Evolutionary conservation across 2,113 vertebrate genomes (phyloP).

Genomic region (Vicugna pacos): DNA sequence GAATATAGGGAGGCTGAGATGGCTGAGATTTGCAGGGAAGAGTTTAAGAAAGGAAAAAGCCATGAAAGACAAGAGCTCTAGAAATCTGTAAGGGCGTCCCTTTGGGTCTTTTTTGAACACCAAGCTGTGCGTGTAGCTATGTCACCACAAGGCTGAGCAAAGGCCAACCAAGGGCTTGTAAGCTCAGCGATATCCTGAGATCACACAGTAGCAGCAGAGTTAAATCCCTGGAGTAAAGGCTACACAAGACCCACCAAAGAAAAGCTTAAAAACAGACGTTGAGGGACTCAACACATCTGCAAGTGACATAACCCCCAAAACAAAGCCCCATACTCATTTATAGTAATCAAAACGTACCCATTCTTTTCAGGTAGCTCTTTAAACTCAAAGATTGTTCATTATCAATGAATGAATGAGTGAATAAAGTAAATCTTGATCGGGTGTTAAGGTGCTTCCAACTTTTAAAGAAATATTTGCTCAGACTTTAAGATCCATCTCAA

Average conservation of each 20-base stretch:
- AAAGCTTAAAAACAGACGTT: background rate
- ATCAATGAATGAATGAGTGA: background rate
- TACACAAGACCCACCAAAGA: background rate
- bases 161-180: background rate
- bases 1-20: background rate
- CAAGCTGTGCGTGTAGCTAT: background rate
- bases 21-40: background rate
- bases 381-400: background rate
- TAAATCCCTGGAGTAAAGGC: background rate
- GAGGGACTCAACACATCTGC: background rate
- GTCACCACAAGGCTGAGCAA: background rate
- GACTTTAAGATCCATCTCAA: background rate
- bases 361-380: background rate
- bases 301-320: background rate
- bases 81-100: background rate
- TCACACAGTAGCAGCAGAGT: background rate
- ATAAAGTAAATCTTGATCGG: background rate
- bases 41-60: background rate
- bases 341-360: background rate
- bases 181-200: background rate
- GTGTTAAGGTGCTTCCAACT: background rate
- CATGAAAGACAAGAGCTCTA: background rate
- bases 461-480: slow-evolving; percentile 30
- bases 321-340: background rate
- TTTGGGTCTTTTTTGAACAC: background rate